Percentiles rank a stretch among this genome's conserved stretches.
phyloP scores from a whole-genome alignment of 2,113 vertebrate species.

The Hydropotes inermis region DNA sequence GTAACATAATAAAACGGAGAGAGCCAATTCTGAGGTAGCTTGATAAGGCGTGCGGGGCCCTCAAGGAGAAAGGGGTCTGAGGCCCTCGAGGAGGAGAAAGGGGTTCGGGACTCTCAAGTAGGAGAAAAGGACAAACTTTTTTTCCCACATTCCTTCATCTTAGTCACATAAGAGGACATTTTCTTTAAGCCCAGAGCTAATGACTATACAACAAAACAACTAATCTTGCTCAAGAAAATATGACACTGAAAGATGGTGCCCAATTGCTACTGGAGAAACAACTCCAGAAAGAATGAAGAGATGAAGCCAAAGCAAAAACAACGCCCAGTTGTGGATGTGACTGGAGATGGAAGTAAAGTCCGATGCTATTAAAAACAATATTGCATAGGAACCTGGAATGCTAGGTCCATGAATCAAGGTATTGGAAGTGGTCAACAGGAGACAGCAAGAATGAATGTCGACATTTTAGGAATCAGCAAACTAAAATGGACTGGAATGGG shows the following conservation, averaged over 20 bases:
- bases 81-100: not conserved
- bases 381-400: not conserved
- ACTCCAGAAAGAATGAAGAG: not conserved
- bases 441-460: fast-evolving
- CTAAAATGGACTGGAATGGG: not conserved
- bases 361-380: not conserved
- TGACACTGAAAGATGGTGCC: not conserved
- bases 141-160: not conserved
- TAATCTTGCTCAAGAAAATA: not conserved
- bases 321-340: not conserved
- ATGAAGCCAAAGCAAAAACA: not conserved
- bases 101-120: not conserved
- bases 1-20: not conserved
- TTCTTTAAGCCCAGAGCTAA: not conserved
- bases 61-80: not conserved
- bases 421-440: not conserved
- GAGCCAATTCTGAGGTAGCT: not conserved
- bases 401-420: not conserved
- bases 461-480: not conserved
- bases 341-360: not conserved
- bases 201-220: not conserved
- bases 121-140: not conserved
- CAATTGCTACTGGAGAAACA: not conserved
- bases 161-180: not conserved
- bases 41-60: not conserved